Conservation (phyloP, 2,113 vertebrate genomes). For the Pycnonotus jocosus region DNA sequence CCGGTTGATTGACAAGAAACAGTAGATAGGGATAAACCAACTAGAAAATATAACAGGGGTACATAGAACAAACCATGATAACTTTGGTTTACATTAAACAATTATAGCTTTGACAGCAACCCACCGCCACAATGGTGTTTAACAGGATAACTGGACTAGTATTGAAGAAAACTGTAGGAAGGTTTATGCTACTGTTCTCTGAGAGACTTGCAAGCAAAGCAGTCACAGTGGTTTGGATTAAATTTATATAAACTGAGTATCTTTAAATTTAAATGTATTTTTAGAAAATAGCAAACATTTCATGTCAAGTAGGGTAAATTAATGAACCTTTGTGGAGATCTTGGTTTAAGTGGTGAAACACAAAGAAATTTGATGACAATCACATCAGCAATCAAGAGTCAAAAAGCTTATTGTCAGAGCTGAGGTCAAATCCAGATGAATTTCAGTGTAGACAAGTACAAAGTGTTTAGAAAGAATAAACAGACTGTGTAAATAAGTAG, state of each 20-base stretch:
- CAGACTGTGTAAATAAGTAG: background rate
- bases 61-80: too few species aligned
- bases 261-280: background rate
- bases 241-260: background rate
- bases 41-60: too few species aligned
- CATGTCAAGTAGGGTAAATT: background rate
- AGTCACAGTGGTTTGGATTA: background rate
- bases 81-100: too few species aligned
- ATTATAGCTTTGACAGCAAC: too few species aligned
- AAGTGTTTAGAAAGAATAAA: background rate
- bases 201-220: background rate
- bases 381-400: background rate
- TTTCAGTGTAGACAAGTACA: background rate
- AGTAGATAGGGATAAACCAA: too few species aligned
- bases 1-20: too few species aligned
- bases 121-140: background rate
- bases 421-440: background rate
- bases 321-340: background rate
- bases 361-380: background rate
- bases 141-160: background rate
- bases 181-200: background rate
- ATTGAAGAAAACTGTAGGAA: background rate
- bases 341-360: background rate
- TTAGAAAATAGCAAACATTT: background rate
- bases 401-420: background rate